A percentile compares a stretch with the other conserved stretches of the same genome.
These are phyloP conservation scores for Aquatica leii DNA, from an alignment of 2,888 invertebrate genomes.

Conservation along the genomic window DNA sequence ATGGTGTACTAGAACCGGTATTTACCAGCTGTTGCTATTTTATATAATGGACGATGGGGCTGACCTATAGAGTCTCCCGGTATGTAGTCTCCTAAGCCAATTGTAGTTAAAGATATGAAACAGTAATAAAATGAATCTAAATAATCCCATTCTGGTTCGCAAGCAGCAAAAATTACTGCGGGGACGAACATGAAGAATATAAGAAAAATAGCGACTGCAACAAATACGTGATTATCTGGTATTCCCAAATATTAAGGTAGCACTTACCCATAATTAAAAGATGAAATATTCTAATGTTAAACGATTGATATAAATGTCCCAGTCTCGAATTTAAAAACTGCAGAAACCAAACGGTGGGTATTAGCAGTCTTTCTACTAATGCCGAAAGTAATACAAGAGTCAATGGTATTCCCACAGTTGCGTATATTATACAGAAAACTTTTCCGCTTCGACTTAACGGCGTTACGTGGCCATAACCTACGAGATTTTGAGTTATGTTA, in stretches of 20 bases:
- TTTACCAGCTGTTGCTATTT: constrained; percentile 81
- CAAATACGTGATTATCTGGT: neutral
- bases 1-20: too few species aligned
- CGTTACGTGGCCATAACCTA: constrained; percentile 90
- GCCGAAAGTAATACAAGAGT: constrained; percentile 85
- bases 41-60: constrained; percentile 81
- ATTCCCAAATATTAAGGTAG: constrained; percentile 32
- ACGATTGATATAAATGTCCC: constrained; percentile 76
- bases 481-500: constrained; percentile 25
- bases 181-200: constrained; percentile 77
- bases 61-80: constrained; percentile 83
- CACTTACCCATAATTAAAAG: constrained; percentile 71
- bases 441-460: constrained; percentile 87
- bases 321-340: constrained; percentile 73
- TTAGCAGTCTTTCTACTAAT: constrained; percentile 79
- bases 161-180: constrained; percentile 73
- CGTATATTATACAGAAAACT: constrained; percentile 87
- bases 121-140: constrained; percentile 91
- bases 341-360: constrained; percentile 76
- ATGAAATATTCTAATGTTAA: constrained; percentile 80
- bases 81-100: constrained; percentile 89
- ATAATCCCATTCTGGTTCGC: constrained; percentile 86
- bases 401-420: constrained; percentile 84
- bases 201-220: constrained; percentile 65
- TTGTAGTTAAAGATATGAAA: constrained; percentile 89